These are phyloP conservation scores for Ahaetulla prasina DNA, from an alignment of 2,113 vertebrate species.

Conservation along the genomic window DNA sequence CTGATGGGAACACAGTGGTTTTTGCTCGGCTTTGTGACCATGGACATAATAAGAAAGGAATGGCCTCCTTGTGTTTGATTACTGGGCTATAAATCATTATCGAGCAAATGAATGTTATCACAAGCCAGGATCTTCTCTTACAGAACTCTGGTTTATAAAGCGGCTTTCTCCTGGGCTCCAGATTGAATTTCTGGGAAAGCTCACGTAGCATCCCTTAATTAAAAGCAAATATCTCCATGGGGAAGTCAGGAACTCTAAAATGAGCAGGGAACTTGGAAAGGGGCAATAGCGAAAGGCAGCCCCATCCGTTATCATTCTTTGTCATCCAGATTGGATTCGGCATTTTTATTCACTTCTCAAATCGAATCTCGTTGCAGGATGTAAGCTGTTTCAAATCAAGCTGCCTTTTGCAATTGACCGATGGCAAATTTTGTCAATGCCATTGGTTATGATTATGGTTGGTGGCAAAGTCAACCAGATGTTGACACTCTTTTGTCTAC, in stretches of 20 bases:
- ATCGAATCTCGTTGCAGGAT: background rate
- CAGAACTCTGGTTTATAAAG: background rate
- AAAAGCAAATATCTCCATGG: conserved; percentile 19
- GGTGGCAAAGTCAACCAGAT: background rate
- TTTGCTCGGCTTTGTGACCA: background rate
- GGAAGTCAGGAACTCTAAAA: background rate
- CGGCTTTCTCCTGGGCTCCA: background rate
- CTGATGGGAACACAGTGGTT: no score
- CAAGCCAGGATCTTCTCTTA: background rate
- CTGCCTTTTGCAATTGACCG: background rate
- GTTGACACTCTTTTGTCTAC: no score
- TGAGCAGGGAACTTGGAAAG: background rate
- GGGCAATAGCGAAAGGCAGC: background rate
- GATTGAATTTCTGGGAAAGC: conserved; percentile 9
- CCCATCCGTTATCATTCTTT: background rate
- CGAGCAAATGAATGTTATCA: conserved; percentile 15
- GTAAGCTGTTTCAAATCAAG: background rate
- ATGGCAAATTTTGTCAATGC: background rate
- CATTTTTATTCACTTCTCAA: background rate
- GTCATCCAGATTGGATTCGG: background rate
- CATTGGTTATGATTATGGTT: background rate
- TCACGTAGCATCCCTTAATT: conserved; percentile 8
- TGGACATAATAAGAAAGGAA: background rate
- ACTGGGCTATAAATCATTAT: background rate
- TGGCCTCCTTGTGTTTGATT: background rate